A percentile compares a stretch with the other conserved stretches of the same genome.
phyloP scores from a whole-genome alignment of 2,888 invertebrate species.

The Plebejus anna region DNA sequence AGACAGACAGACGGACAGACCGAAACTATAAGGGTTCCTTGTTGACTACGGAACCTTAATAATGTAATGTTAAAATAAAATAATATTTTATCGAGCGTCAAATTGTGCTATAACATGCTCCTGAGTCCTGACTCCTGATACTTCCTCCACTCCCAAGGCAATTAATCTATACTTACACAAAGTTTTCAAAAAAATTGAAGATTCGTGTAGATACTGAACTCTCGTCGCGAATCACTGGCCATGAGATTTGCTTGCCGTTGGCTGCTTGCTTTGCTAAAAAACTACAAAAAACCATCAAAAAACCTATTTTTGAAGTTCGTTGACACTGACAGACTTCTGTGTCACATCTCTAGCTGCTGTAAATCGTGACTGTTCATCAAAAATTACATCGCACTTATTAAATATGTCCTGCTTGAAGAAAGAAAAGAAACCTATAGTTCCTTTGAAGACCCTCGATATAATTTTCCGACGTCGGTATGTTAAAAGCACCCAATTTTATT shows the following conservation, averaged over 20 bases:
- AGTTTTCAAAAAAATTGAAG: background rate
- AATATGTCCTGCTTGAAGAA: constrained; percentile 58
- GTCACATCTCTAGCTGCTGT: background rate
- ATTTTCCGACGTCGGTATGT: constrained; percentile 71
- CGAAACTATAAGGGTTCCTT: too few relatives aligned
- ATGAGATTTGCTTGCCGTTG: background rate
- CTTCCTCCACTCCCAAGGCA: too few relatives aligned
- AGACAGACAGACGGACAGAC: too few relatives aligned
- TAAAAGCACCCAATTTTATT: constrained; percentile 70
- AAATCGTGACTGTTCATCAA: background rate
- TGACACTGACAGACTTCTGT: constrained; percentile 16
- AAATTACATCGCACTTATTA: constrained; percentile 25
- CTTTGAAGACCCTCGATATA: constrained; percentile 66
- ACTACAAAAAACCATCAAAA: background rate
- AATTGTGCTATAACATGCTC: too few relatives aligned
- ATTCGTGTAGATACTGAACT: background rate
- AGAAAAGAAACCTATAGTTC: constrained; percentile 64
- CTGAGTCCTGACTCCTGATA: too few relatives aligned
- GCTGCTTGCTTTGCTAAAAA: background rate
- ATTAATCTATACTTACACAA: too few relatives aligned
- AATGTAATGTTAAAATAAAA: too few relatives aligned
- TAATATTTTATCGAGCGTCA: too few relatives aligned
- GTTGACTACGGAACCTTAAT: too few relatives aligned
- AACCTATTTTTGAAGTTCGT: background rate
- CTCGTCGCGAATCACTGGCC: background rate